Evolutionary conservation across 2,888 invertebrate genomes (phyloP).

Genomic region (Cacoxenus indagator): DNA sequence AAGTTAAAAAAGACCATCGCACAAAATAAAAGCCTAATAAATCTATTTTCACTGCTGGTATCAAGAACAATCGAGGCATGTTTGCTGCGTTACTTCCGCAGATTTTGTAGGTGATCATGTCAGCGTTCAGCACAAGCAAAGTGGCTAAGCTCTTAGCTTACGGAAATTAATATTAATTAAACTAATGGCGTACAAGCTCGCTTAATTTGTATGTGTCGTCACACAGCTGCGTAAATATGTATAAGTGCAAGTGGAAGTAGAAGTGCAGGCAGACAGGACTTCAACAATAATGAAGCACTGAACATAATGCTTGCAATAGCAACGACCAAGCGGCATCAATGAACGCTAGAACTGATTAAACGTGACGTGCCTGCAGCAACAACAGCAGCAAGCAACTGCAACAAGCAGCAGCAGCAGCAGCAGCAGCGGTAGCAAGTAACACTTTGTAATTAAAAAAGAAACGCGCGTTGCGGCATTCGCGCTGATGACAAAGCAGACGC

Average conservation of each 20-base stretch:
- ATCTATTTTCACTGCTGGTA: background rate
- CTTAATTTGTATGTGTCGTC: constrained; percentile 13
- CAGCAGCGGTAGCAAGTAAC: constrained; percentile 5
- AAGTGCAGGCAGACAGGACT: constrained; percentile 4
- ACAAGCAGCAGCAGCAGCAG: no score
- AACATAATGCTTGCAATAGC: background rate
- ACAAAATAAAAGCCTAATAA: constrained; percentile 8
- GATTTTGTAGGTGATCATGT: constrained; percentile 12
- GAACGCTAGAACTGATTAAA: constrained; percentile 3
- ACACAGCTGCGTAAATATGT: background rate
- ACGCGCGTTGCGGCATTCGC: constrained; percentile 7
- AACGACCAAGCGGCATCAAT: background rate
- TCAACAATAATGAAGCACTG: background rate
- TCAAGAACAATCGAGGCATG: background rate
- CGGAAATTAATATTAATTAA: constrained; percentile 7
- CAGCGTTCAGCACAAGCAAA: background rate
- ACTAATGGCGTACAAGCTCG: constrained; percentile 7
- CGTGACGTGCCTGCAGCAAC: constrained; percentile 14
- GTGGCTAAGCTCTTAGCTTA: background rate
- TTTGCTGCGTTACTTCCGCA: background rate
- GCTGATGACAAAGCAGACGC: background rate
- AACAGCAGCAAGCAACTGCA: no score
- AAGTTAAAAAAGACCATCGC: constrained; percentile 19
- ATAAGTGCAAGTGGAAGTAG: no score
- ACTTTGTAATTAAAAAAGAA: constrained; percentile 15